phyloP scores from a whole-genome alignment of 2,888 invertebrate genomes.

The Lacanobia oleracea region DNA sequence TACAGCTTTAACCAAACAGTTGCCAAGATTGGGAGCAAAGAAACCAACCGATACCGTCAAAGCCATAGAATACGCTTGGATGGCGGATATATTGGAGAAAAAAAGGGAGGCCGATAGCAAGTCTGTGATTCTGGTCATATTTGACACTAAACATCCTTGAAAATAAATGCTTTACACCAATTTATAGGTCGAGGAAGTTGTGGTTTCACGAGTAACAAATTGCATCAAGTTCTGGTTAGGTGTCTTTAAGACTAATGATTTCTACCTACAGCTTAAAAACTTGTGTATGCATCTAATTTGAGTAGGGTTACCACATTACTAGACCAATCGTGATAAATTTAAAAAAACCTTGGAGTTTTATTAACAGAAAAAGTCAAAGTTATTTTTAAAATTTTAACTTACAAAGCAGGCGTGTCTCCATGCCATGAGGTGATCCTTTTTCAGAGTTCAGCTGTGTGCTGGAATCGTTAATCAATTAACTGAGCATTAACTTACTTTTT shows the following conservation, averaged over 20 bases:
- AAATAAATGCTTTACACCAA: not conserved
- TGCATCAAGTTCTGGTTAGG: not conserved
- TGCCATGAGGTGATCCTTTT: too few species aligned
- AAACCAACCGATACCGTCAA: not conserved
- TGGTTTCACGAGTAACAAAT: conserved; percentile 11
- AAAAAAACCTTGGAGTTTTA: too few species aligned
- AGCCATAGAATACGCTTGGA: too few species aligned
- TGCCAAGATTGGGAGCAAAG: too few species aligned
- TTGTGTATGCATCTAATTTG: not conserved
- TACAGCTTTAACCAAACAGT: too few species aligned
- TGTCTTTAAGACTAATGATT: not conserved
- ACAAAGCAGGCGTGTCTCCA: too few species aligned
- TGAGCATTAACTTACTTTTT: too few species aligned
- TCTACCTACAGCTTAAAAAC: not conserved
- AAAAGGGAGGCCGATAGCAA: not conserved
- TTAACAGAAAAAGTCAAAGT: too few species aligned
- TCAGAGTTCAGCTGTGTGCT: too few species aligned
- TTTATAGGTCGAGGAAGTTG: conserved; percentile 6
- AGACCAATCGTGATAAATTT: too few species aligned
- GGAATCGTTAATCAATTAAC: too few species aligned
- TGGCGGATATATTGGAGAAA: not conserved
- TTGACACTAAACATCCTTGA: not conserved
- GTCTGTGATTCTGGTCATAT: not conserved
- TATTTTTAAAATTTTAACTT: too few species aligned
- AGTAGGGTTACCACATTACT: conserved; percentile 18